Percentiles rank a stretch among this genome's conserved stretches.
phyloP scores from a whole-genome alignment of 2,113 vertebrate species.

The Isurus oxyrinchus region DNA sequence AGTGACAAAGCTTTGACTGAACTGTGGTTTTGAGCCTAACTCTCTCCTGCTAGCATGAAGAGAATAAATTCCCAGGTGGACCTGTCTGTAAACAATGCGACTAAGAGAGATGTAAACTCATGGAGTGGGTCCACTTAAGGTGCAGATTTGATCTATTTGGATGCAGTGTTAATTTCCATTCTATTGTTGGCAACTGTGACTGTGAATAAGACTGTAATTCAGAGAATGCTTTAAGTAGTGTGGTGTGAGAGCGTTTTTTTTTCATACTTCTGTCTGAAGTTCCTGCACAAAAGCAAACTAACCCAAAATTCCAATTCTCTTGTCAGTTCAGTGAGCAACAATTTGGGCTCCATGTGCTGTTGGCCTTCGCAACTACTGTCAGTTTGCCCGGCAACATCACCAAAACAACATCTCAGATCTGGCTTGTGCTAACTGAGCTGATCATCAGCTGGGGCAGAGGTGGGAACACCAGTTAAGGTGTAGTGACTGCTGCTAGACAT shows the following conservation, averaged over 20 bases:
- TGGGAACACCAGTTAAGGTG: background rate
- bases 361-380: background rate
- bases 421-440: background rate
- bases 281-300: background rate
- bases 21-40: background rate
- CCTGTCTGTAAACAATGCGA: background rate
- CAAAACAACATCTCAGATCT: background rate
- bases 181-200: background rate
- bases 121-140: background rate
- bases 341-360: background rate
- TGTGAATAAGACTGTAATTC: background rate
- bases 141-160: background rate
- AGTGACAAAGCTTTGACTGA: background rate
- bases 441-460: background rate
- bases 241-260: background rate
- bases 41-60: background rate
- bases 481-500: background rate
- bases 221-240: background rate
- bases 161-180: background rate
- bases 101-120: background rate
- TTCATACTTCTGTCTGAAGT: background rate
- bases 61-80: background rate
- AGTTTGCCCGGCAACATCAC: background rate
- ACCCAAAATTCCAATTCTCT: background rate
- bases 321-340: background rate